These are phyloP conservation scores for Cephalotes varians DNA, from an alignment of 2,888 invertebrate genomes.

Conservation along the genomic window DNA sequence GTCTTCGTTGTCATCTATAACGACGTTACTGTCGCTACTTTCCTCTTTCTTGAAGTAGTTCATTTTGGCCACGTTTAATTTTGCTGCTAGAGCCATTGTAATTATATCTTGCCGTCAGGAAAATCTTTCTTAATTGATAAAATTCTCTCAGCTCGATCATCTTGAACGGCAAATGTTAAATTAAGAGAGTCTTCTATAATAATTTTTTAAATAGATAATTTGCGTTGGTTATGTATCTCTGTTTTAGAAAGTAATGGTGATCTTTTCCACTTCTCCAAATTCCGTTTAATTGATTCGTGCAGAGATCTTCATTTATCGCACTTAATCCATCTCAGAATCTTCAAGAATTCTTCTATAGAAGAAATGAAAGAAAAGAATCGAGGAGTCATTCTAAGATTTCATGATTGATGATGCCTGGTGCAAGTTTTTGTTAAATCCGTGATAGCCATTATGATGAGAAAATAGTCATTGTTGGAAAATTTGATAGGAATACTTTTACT, in stretches of 20 bases:
- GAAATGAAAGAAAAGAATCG: neutral
- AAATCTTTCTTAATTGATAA: conserved; percentile 18
- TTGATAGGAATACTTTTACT: neutral
- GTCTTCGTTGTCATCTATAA: conserved; percentile 68
- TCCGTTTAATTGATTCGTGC: neutral
- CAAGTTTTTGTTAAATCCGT: neutral
- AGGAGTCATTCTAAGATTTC: neutral
- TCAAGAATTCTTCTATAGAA: neutral
- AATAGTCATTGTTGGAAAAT: conserved; percentile 1
- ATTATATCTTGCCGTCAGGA: neutral
- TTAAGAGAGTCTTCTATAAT: conserved; percentile 7
- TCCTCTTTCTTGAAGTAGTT: conserved; percentile 14
- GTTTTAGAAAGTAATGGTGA: neutral
- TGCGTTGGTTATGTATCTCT: neutral
- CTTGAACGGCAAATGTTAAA: conserved; percentile 9
- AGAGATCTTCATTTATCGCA: conserved; percentile 17
- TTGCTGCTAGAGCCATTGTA: neutral
- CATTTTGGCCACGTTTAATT: conserved; percentile 3
- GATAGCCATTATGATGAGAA: neutral
- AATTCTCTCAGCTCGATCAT: conserved; percentile 12
- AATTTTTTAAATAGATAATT: neutral
- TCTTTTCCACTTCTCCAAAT: neutral
- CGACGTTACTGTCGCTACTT: conserved; percentile 58
- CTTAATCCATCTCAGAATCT: neutral
- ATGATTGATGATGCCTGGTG: neutral